A percentile compares a stretch with the other conserved stretches of the same genome.
Evolutionary conservation across 1,140 invertebrate species (phyloP).

Genomic region (Helicoverpa zea): DNA sequence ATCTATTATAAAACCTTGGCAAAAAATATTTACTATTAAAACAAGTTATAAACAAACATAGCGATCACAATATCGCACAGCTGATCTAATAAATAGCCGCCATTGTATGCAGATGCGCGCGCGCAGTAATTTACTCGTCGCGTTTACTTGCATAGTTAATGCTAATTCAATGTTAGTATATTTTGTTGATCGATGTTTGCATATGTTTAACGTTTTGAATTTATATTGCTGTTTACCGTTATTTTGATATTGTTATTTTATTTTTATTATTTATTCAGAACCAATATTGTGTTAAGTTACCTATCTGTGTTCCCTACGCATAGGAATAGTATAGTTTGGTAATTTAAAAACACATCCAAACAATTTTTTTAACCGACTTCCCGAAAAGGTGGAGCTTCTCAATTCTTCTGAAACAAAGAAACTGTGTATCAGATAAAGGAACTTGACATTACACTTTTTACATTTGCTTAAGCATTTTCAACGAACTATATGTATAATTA

Average conservation of each 20-base stretch:
- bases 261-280: no score
- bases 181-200: constrained; percentile 33
- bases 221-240: neutral
- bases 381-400: no score
- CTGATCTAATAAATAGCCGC: constrained; percentile 38
- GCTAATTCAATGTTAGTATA: constrained; percentile 53
- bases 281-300: no score
- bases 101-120: constrained; percentile 66
- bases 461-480: no score
- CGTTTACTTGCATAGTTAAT: constrained; percentile 63
- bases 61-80: constrained; percentile 14
- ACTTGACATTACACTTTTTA: no score
- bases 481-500: no score
- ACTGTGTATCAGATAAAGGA: no score
- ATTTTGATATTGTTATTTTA: neutral
- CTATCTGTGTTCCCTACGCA: no score
- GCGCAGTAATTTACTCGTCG: constrained; percentile 55
- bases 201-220: constrained; percentile 14
- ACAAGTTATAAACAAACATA: constrained; percentile 20
- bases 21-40: neutral
- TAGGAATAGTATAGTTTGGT: no score
- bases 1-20: neutral
- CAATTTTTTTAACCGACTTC: no score
- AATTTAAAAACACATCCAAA: no score
- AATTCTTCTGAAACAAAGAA: no score